phyloP scores from a whole-genome alignment of 92 coral and sea anemone genomes.

The Isaurus tuberculatus region DNA sequence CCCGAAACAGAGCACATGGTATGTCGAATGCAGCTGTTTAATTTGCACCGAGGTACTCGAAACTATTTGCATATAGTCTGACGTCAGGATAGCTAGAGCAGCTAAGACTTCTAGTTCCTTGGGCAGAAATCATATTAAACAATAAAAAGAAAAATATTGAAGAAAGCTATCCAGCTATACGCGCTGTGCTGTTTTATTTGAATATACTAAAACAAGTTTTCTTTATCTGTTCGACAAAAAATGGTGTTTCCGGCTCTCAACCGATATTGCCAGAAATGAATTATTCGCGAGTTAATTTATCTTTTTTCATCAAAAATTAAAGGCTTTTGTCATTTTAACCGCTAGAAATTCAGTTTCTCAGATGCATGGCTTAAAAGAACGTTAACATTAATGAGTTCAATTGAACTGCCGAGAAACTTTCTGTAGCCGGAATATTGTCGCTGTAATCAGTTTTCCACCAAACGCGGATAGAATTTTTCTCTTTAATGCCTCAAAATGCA shows the following conservation, averaged over 20 bases:
- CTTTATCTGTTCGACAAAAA: background rate
- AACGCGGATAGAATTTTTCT: background rate
- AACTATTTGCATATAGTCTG: slow-evolving; percentile 31
- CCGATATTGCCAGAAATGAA: slow-evolving; percentile 2
- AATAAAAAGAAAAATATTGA: background rate
- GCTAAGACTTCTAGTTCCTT: background rate
- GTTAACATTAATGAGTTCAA: background rate
- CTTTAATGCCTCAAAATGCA: background rate
- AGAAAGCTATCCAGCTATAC: too few relatives aligned
- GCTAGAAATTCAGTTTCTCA: background rate
- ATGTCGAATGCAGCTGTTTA: background rate
- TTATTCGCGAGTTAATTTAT: background rate
- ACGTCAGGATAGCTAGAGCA: background rate
- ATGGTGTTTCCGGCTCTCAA: background rate
- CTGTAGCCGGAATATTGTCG: background rate
- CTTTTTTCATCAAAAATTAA: slow-evolving; percentile 6
- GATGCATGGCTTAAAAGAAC: background rate
- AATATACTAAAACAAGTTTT: background rate
- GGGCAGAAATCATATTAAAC: background rate
- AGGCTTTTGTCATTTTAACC: background rate
- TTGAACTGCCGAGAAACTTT: background rate
- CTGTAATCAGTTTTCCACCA: background rate
- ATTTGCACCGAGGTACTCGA: background rate
- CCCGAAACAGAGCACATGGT: slow-evolving; percentile 1
- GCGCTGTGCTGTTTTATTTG: background rate